Evolutionary conservation across 2,113 vertebrate species (phyloP), one percentile per base, ranked within the genome.

Genomic region (Lepidothrix coronata): DNA sequence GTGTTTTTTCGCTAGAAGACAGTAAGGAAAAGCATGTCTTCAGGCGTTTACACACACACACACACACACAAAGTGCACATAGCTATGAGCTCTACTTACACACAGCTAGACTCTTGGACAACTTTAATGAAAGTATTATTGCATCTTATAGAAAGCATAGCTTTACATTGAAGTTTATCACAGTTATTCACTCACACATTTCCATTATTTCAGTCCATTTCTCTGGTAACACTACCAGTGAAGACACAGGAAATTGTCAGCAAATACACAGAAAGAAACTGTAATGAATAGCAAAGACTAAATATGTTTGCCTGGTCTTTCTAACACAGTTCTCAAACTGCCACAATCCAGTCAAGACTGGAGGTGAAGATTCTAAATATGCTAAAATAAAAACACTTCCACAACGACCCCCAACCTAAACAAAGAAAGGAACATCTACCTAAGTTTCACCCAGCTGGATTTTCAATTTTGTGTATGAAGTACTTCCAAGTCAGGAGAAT

Each of bases 181-280:
- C 24, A 72, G 11, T 48, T 55, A 18, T 14, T 75, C 78, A 44
- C 14, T 81, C 43, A 48, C 19, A 28, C 8, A 37, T 75, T 78
- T 93, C 16, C 49, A 43, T 57, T 81, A 84, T 44, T 80, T 89
- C 24, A 59, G 33, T 46, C 37, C 15, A 31, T 59, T 74, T 88
- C 52, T 85, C 58, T 54, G 57, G 51, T 48, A 79, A 59, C 0
- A 0, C 18, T 59, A 41, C 39, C 17, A 71, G 28, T 7, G 2
- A n/a, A 91, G 37, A 46, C 8, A 33, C 1, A 14, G 51, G 22
- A 59, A 63, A 52, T 17, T 20, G 27, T 28, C 68, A 54, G 22
- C 44, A 33, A 74, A 87, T 48, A 35, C 46, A 85, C 20, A 59
- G n/a, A 49, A 76, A 74, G 72, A 78, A 76, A 88, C 9, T 22